Conservation (phyloP, 1,140 invertebrate species). For the Luehdorfia chinensis region DNA sequence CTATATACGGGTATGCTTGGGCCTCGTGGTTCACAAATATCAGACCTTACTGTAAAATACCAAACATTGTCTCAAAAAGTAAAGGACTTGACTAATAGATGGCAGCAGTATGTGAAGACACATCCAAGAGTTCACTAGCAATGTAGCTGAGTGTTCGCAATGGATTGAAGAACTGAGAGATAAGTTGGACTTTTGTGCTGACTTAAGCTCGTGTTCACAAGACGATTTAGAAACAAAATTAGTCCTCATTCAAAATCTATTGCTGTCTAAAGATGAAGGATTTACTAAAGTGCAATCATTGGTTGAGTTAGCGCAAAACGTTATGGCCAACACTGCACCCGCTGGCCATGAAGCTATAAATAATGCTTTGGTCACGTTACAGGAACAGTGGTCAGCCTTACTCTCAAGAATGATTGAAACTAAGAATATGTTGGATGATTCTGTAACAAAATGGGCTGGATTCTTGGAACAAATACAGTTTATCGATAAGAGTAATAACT, state of each 20-base stretch:
- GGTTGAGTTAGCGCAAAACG: slow-evolving; percentile 92
- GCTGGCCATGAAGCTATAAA: slow-evolving; percentile 92
- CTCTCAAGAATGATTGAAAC: slow-evolving; percentile 93
- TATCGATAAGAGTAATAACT: slow-evolving; percentile 89
- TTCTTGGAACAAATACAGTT: slow-evolving; percentile 92
- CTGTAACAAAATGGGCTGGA: slow-evolving; percentile 92
- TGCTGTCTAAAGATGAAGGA: slow-evolving; percentile 94
- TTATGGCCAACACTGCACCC: slow-evolving; percentile 95
- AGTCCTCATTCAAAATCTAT: slow-evolving; percentile 89
- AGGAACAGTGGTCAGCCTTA: slow-evolving; percentile 93
- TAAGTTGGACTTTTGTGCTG: slow-evolving; percentile 90
- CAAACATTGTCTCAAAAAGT: slow-evolving; percentile 93
- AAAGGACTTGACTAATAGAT: slow-evolving; percentile 92
- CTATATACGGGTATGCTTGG: slow-evolving; percentile 83
- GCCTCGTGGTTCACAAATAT: slow-evolving; percentile 85
- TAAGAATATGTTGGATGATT: slow-evolving; percentile 92
- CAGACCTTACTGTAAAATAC: slow-evolving; percentile 93
- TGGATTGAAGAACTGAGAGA: slow-evolving; percentile 92
- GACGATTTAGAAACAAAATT: slow-evolving; percentile 92
- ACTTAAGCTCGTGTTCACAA: slow-evolving; percentile 87
- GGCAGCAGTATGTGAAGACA: slow-evolving; percentile 93
- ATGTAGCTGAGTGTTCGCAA: slow-evolving; percentile 86
- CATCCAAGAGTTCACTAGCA: slow-evolving; percentile 93
- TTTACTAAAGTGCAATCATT: slow-evolving; percentile 91
- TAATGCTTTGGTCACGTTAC: slow-evolving; percentile 87